Conservation (phyloP, 2,797 vertebrate species). For the Xenopus petersii region DNA sequence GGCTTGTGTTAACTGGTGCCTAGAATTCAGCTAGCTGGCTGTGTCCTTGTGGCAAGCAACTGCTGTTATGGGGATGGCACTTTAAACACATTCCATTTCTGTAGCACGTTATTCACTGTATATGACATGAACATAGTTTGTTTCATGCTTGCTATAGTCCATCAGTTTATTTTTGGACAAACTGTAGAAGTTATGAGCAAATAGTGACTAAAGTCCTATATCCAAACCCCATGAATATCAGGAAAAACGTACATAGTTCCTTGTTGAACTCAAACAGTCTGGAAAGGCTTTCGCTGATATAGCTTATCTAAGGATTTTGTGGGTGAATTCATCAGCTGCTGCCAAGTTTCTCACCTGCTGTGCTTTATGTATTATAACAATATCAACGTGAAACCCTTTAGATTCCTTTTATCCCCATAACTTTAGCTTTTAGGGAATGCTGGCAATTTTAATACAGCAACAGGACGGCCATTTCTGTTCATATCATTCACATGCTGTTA, state of each 20-base stretch:
- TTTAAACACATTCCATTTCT: not conserved
- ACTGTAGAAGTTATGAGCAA: not conserved
- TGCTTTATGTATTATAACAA: not conserved
- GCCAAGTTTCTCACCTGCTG: not conserved
- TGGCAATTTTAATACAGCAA: not conserved
- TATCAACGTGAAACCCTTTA: not conserved
- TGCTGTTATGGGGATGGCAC: constrained; percentile 6
- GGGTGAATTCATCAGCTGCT: not conserved
- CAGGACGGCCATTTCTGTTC: not conserved
- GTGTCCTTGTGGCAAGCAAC: constrained; percentile 12
- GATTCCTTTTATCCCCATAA: too few relatives aligned
- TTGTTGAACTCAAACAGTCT: not conserved
- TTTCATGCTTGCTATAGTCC: not conserved
- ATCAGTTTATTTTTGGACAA: not conserved
- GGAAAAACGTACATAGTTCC: not conserved
- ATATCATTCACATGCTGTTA: not conserved
- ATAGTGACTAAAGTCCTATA: not conserved
- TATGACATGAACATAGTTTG: not conserved
- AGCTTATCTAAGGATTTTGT: constrained; percentile 10
- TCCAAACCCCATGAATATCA: not conserved
- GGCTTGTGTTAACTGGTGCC: constrained; percentile 46
- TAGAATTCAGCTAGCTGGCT: constrained; percentile 44
- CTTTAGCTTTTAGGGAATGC: not conserved
- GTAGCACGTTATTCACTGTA: not conserved
- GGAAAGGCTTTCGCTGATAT: not conserved